Conservation (phyloP, 2,797 vertebrate species). For the Chelon labrosus region DNA sequence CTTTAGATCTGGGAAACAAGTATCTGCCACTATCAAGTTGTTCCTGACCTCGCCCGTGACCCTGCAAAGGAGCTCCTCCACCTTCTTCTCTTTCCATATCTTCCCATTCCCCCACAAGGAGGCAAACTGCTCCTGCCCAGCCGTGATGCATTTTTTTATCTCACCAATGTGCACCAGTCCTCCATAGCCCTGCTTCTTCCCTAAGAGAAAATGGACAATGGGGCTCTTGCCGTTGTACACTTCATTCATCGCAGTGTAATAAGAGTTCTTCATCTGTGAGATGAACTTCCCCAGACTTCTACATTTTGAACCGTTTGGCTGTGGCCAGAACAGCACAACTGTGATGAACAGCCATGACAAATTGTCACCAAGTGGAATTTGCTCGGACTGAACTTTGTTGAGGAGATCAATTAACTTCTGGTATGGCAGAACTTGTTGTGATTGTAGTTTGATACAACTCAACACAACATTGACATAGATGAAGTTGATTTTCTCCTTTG, state of each 20-base stretch:
- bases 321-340: conserved; percentile 72
- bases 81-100: conserved; percentile 66
- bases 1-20: conserved; percentile 35
- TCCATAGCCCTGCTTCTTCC: conserved; percentile 64
- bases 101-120: conserved; percentile 66
- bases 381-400: fast-evolving
- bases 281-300: neutral
- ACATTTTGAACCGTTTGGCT: fast-evolving
- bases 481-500: conserved; percentile 67
- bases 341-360: conserved; percentile 69
- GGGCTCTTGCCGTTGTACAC: conserved; percentile 70
- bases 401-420: fast-evolving
- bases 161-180: conserved; percentile 53
- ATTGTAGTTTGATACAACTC: conserved; percentile 59
- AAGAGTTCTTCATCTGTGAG: conserved; percentile 54
- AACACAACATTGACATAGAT: conserved; percentile 75
- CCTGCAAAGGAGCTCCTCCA: conserved; percentile 61
- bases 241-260: conserved; percentile 56
- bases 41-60: conserved; percentile 43
- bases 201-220: conserved; percentile 76
- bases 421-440: neutral
- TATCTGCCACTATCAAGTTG: conserved; percentile 53
- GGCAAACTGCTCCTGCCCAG: conserved; percentile 34
- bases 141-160: conserved; percentile 26
- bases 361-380: conserved; percentile 7